Percentiles rank a stretch among this genome's conserved stretches.
These are phyloP conservation scores for Trichoplusia ni DNA, from an alignment of 1,140 invertebrate species.

Conservation along the genomic window DNA sequence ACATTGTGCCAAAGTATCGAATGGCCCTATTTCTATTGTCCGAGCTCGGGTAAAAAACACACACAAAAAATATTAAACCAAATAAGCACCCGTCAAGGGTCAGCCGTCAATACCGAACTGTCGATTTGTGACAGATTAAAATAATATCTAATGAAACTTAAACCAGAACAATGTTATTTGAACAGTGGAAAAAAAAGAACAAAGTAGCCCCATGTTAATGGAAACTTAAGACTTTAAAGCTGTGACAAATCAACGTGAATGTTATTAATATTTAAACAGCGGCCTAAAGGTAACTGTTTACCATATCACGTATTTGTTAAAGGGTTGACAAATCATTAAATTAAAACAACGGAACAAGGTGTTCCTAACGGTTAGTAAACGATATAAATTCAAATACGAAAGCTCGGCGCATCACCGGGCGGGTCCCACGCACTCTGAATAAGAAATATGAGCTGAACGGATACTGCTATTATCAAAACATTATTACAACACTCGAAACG, in stretches of 20 bases:
- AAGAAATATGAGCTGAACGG: constrained; percentile 79
- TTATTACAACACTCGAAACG: constrained; percentile 80
- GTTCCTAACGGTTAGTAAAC: constrained; percentile 54
- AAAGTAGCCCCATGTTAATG: not conserved
- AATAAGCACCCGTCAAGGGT: constrained; percentile 59
- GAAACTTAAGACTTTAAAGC: too few species aligned
- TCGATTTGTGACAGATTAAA: constrained; percentile 60
- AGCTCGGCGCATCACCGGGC: constrained; percentile 50
- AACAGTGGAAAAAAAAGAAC: too few species aligned
- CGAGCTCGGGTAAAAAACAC: constrained; percentile 59
- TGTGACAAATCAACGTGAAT: too few species aligned
- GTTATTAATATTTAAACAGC: too few species aligned
- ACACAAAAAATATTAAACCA: constrained; percentile 53
- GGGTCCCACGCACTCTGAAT: constrained; percentile 77
- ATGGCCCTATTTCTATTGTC: constrained; percentile 61
- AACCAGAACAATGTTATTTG: not conserved
- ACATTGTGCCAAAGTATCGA: constrained; percentile 77
- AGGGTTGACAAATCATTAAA: constrained; percentile 4
- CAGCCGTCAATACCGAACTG: constrained; percentile 59
- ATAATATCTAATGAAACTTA: constrained; percentile 20
- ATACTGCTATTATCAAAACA: constrained; percentile 81
- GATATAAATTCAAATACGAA: constrained; percentile 66
- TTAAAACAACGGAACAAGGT: constrained; percentile 56
- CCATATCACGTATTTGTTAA: constrained; percentile 20
- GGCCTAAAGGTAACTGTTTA: too few species aligned